These are phyloP conservation scores for Hyposoter didymator DNA, from an alignment of 2,888 invertebrate genomes.

Conservation along the genomic window DNA sequence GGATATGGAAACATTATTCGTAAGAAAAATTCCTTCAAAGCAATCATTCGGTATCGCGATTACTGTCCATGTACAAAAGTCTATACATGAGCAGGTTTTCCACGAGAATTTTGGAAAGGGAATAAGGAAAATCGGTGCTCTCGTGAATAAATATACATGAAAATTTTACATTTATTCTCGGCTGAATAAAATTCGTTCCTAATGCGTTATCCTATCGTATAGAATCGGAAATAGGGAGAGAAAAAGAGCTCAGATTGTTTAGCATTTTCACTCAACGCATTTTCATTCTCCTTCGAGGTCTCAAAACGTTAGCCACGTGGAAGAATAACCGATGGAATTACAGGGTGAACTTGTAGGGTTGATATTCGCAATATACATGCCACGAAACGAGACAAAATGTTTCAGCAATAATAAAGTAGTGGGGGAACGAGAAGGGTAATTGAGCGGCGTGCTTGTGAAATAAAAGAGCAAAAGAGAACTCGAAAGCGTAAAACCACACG, in stretches of 20 bases:
- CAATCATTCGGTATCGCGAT: slow-evolving; percentile 27
- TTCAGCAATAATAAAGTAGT: slow-evolving; percentile 59
- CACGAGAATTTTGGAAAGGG: background rate
- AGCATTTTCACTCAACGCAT: slow-evolving; percentile 17
- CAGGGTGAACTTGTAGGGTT: background rate
- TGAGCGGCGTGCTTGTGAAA: slow-evolving; percentile 60
- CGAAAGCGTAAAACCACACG: slow-evolving; percentile 28
- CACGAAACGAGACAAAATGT: slow-evolving; percentile 15
- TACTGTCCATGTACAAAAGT: background rate
- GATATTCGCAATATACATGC: slow-evolving; percentile 5
- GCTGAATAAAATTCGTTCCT: slow-evolving; percentile 5
- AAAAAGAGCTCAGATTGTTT: background rate
- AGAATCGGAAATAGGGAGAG: background rate
- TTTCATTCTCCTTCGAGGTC: background rate
- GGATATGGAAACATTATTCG: slow-evolving; percentile 10
- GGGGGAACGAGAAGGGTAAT: slow-evolving; percentile 65
- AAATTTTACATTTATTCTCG: background rate
- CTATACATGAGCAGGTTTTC: background rate
- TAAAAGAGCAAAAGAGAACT: slow-evolving; percentile 1
- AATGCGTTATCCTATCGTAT: slow-evolving; percentile 6
- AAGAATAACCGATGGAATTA: background rate
- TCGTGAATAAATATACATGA: background rate
- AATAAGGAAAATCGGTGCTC: background rate
- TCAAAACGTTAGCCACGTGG: background rate
- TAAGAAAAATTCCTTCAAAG: background rate